Evolutionary conservation across 1,140 invertebrate genomes (phyloP), one percentile per base, ranked within the genome.

Genomic region (Leptinotarsa defecta): DNA sequence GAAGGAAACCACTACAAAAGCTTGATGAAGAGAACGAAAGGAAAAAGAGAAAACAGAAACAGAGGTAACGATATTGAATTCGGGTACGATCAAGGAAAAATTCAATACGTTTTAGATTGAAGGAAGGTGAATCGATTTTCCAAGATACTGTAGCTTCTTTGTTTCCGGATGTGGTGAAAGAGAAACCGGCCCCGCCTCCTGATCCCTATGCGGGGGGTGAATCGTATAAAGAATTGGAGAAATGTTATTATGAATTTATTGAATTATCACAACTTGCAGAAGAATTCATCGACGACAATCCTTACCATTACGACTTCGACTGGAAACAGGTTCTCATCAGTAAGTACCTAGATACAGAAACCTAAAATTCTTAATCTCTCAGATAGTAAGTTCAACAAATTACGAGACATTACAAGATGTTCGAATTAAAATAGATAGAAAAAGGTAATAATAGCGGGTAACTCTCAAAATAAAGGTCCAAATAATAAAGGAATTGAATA

Each of bases 1-100:
- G 86, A 57, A 82, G 85, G 43, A 83, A 82, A 15, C 88, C 87
- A 2, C 61, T 88, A 61, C 73, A 86, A 17, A 85, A 83, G 73
- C 74, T 88, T 34, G 84, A 86, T 22, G 80, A 84, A 63, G 86
- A 88, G 43, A 84, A 83, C 2, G 78, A 79, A 15, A 79, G 76
- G 24, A 88, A 87, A 52, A 85, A 85, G 19, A 72, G 80, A 43
- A 86, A 85, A 74, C 82, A 84, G 63, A 81, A 82, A 72, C 76
- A 79, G 49, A 81, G 78, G 68, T 78, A 71, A 70, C 19, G 4
- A 17, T 13, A 52, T 52, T n/a, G 15, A 71, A 52, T 49, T 17
- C 17, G 34, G 8, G 34, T 43, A 43, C 0, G 1, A 11, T 8
- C 34, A 3, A 43, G 3, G 2, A 43, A 22, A 15, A 62, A 13